These are phyloP conservation scores for Porites divaricata DNA, from an alignment of 92 coral and sea anemone species.

Conservation along the genomic window DNA sequence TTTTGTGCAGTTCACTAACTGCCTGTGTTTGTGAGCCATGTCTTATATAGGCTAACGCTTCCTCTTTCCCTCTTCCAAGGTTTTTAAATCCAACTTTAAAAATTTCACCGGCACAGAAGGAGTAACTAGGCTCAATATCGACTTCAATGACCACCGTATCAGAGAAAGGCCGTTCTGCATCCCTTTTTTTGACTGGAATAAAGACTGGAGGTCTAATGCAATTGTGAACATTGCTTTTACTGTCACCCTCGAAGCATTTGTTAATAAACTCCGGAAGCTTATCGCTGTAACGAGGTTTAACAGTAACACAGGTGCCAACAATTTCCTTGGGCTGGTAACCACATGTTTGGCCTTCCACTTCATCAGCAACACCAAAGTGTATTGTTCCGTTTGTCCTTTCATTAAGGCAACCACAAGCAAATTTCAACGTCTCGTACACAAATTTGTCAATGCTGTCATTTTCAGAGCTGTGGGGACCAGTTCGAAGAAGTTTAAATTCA, in stretches of 20 bases:
- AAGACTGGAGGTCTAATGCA: constrained; percentile 54
- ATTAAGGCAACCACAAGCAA: constrained; percentile 57
- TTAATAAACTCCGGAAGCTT: constrained; percentile 48
- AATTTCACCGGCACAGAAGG: constrained; percentile 29
- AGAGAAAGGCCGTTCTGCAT: not conserved
- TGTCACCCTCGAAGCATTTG: constrained; percentile 50
- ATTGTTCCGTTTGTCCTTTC: constrained; percentile 63
- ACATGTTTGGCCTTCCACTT: not conserved
- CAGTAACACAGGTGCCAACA: constrained; percentile 22
- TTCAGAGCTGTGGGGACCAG: not conserved
- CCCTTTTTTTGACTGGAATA: constrained; percentile 23
- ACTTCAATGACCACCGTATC: constrained; percentile 46
- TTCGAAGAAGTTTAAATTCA: constrained; percentile 43
- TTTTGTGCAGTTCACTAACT: not conserved
- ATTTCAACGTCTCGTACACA: constrained; percentile 40
- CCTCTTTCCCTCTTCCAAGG: constrained; percentile 8
- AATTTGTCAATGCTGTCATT: constrained; percentile 23
- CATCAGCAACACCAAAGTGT: constrained; percentile 63
- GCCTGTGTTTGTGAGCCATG: constrained; percentile 43
- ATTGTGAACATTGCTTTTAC: constrained; percentile 39
- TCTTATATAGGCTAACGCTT: constrained; percentile 11
- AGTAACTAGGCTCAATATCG: constrained; percentile 49
- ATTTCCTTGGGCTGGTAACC: constrained; percentile 28
- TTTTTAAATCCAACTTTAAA: constrained; percentile 34
- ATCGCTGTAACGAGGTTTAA: constrained; percentile 22